A percentile compares a stretch with the other conserved stretches of the same genome.
These are phyloP conservation scores for Amiota minor DNA, from an alignment of 2,888 invertebrate genomes.

Conservation along the genomic window DNA sequence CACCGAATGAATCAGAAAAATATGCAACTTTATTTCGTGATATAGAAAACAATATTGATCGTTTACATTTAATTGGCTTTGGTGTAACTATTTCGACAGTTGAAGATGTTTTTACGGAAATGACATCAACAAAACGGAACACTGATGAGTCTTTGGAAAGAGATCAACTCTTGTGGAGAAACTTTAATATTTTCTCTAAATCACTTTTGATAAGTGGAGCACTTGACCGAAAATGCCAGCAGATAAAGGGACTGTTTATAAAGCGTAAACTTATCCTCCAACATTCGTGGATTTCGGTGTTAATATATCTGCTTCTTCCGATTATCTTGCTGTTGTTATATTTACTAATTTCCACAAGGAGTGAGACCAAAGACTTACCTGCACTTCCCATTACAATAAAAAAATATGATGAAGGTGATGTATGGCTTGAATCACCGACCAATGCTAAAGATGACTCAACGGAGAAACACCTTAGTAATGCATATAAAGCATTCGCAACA, in stretches of 20 bases:
- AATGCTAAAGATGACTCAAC: neutral
- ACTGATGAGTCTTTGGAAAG: neutral
- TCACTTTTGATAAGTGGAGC: neutral
- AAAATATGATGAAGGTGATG: neutral
- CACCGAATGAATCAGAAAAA: conserved; percentile 75
- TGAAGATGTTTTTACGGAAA: conserved; percentile 87
- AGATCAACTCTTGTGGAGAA: no score
- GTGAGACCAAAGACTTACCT: neutral
- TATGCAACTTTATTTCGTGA: conserved; percentile 80
- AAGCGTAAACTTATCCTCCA: neutral
- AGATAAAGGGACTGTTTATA: neutral
- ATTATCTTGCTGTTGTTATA: neutral
- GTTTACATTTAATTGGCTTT: conserved; percentile 81
- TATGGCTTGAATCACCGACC: neutral
- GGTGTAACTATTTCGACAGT: conserved; percentile 86
- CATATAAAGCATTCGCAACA: conserved; percentile 28
- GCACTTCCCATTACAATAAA: neutral
- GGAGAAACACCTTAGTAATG: no score
- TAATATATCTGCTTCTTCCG: neutral
- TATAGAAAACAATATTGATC: conserved; percentile 76
- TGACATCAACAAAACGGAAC: neutral
- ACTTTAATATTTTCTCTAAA: neutral
- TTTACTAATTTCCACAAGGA: neutral
- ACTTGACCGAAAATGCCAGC: neutral
- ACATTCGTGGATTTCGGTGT: neutral